These are phyloP conservation scores for Ametastegia equiseti DNA, from an alignment of 2,888 invertebrate species.

Conservation along the genomic window DNA sequence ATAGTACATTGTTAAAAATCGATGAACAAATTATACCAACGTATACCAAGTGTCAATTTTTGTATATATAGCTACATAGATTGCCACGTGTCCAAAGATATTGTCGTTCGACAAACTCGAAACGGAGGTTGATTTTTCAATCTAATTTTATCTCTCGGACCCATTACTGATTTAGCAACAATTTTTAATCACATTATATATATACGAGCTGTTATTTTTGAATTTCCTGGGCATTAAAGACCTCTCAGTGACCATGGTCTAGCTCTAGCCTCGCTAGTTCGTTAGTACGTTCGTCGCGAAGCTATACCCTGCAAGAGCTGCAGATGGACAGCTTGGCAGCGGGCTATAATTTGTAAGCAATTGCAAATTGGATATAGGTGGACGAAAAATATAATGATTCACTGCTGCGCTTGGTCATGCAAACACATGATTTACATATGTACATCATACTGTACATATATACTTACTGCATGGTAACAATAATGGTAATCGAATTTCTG, in stretches of 20 bases:
- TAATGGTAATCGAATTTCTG: neutral
- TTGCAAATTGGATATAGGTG: neutral
- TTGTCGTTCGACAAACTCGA: no score
- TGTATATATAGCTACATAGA: no score
- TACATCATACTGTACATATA: neutral
- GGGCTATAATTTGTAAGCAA: slow-evolving; percentile 11
- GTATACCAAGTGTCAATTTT: no score
- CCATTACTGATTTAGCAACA: no score
- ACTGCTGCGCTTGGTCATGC: neutral
- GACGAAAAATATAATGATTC: neutral
- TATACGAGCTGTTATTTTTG: slow-evolving; percentile 19
- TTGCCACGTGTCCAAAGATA: no score
- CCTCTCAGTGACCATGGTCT: neutral
- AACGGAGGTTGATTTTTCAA: neutral
- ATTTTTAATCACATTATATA: neutral
- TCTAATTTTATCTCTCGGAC: no score
- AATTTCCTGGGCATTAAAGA: slow-evolving; percentile 9
- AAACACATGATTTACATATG: neutral
- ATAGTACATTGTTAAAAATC: no score
- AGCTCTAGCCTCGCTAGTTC: no score
- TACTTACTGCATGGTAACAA: neutral
- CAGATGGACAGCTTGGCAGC: slow-evolving; percentile 8
- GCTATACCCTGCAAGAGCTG: neutral
- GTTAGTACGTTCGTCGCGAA: no score
- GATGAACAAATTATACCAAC: no score